Evolutionary conservation across 2,888 invertebrate species (phyloP).

Genomic region (Selenia dentaria): DNA sequence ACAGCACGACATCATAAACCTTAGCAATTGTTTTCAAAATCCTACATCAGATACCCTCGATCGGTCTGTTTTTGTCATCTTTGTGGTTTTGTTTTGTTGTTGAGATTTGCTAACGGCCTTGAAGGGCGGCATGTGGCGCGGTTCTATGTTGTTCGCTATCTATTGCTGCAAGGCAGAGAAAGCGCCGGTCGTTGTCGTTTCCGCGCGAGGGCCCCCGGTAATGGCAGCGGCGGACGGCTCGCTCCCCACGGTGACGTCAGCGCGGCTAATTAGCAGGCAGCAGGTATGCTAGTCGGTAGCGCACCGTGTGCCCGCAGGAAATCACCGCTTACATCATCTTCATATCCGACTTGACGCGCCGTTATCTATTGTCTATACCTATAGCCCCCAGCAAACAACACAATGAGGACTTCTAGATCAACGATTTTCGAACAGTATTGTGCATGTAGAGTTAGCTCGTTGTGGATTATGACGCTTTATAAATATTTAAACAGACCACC

Average conservation of each 20-base stretch:
- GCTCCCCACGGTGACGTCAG: conserved; percentile 75
- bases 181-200: conserved; percentile 82
- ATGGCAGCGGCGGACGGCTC: conserved; percentile 58
- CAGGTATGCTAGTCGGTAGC: conserved; percentile 57
- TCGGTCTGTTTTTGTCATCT: not conserved
- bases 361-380: conserved; percentile 52
- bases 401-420: not conserved
- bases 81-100: not conserved
- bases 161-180: conserved; percentile 64
- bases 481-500: conserved; percentile 6
- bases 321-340: conserved; percentile 75
- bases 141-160: conserved; percentile 31
- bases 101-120: conserved; percentile 42
- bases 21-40: conserved; percentile 5
- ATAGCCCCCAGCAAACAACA: conserved; percentile 8
- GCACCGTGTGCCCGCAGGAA: conserved; percentile 69
- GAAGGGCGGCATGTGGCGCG: conserved; percentile 41
- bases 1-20: not conserved
- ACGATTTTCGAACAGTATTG: too few relatives aligned
- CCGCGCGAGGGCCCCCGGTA: conserved; percentile 77
- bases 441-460: too few relatives aligned
- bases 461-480: conserved; percentile 3
- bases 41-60: not conserved
- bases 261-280: conserved; percentile 72
- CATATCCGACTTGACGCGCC: conserved; percentile 56